These are phyloP conservation scores for Anarhynchus alexandrinus DNA, from an alignment of 2,113 vertebrate species.

Conservation along the genomic window DNA sequence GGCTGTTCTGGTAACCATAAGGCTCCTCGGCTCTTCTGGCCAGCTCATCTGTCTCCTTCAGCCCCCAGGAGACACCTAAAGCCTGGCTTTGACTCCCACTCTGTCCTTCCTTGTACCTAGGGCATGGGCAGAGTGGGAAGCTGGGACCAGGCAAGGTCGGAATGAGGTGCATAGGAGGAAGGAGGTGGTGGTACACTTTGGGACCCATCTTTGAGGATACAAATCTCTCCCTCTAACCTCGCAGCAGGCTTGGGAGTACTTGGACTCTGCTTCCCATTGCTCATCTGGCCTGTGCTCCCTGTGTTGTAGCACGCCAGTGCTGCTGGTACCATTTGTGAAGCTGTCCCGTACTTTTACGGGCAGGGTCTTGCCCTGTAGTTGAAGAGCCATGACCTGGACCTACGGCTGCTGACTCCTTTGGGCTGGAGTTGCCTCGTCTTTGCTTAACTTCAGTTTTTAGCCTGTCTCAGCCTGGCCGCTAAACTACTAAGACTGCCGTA, in stretches of 20 bases:
- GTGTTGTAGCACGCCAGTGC: rapidly evolving
- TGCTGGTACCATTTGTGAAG: background rate
- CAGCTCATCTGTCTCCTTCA: background rate
- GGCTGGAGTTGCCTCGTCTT: background rate
- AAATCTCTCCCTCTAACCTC: background rate
- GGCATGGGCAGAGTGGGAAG: too few relatives aligned
- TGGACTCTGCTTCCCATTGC: background rate
- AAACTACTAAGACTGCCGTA: background rate
- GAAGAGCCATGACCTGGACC: background rate
- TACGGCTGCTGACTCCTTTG: background rate
- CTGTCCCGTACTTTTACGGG: rapidly evolving
- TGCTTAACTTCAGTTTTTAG: background rate
- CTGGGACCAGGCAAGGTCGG: background rate
- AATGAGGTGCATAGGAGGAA: background rate
- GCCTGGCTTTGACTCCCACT: background rate
- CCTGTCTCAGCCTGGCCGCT: background rate
- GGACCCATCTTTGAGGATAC: background rate
- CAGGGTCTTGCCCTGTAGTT: background rate
- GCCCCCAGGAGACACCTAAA: background rate
- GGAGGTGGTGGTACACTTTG: rapidly evolving
- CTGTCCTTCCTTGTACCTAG: background rate
- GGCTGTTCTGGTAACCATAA: background rate
- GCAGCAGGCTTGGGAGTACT: background rate
- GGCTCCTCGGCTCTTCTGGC: background rate
- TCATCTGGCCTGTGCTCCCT: background rate